Conservation (phyloP, 2,888 invertebrate species). For the Caenorhabditis wallacei region DNA sequence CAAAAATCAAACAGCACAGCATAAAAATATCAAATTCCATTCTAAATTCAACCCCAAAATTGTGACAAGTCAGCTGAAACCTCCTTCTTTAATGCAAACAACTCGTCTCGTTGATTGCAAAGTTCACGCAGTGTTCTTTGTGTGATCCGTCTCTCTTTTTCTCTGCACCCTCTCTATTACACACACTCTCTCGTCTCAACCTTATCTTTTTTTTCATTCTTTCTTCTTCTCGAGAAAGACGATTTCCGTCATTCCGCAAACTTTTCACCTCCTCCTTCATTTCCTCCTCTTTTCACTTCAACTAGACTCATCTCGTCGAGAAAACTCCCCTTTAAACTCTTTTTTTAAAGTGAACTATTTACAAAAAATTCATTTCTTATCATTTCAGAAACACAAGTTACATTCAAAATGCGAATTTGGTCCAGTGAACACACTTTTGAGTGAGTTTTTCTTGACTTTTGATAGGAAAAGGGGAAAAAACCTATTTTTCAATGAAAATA, state of each 20-base stretch:
- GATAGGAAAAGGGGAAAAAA: too few species aligned
- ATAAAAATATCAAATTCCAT: too few species aligned
- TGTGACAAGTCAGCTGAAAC: background rate
- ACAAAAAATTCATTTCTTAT: background rate
- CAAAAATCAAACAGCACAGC: background rate
- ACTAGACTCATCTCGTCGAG: background rate
- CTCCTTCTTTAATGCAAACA: background rate
- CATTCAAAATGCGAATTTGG: conserved; percentile 79
- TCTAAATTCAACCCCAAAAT: background rate
- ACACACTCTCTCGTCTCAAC: background rate
- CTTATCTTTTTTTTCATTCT: conserved; percentile 24
- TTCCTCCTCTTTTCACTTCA: conserved; percentile 2
- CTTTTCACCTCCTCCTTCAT: conserved; percentile 3
- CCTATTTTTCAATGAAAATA: too few species aligned
- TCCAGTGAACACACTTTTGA: conserved; percentile 81
- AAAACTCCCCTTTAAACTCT: background rate
- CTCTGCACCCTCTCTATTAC: conserved; percentile 8
- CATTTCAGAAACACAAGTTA: background rate
- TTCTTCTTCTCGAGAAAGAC: conserved; percentile 1
- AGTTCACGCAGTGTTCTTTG: conserved; percentile 36
- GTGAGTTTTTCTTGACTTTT: conserved; percentile 70
- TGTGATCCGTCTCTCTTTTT: conserved; percentile 12
- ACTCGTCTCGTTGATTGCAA: conserved; percentile 8
- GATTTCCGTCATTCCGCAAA: conserved; percentile 40
- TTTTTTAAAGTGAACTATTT: background rate